Conservation (phyloP, 2,888 invertebrate species). For the Cephalotes varians region DNA sequence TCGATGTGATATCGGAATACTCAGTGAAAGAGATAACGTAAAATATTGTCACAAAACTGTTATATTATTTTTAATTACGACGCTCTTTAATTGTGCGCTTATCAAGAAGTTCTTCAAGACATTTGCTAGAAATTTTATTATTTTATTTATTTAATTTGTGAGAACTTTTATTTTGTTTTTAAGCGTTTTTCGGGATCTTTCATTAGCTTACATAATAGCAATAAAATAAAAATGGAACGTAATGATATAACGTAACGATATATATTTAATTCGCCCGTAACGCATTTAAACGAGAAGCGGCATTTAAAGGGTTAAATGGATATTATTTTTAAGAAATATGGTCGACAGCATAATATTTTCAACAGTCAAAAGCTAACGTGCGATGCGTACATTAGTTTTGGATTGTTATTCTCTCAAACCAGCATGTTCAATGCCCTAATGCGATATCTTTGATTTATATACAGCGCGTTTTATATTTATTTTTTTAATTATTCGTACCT, state of each 20-base stretch:
- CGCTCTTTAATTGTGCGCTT: constrained; percentile 30
- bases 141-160: not conserved
- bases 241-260: not conserved
- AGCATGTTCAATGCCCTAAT: not conserved
- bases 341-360: not conserved
- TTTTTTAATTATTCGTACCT: constrained; percentile 47
- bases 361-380: too few species aligned
- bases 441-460: constrained; percentile 16
- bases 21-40: constrained; percentile 18
- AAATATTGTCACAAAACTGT: constrained; percentile 16
- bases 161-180: not conserved
- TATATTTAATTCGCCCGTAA: not conserved
- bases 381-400: not conserved
- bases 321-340: not conserved
- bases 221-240: not conserved
- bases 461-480: constrained; percentile 31
- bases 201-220: constrained; percentile 13
- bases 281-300: not conserved
- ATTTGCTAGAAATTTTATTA: not conserved
- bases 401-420: constrained; percentile 1
- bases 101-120: not conserved
- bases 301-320: not conserved
- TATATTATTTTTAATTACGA: constrained; percentile 25
- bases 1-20: constrained; percentile 41
- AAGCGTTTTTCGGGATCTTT: not conserved